Conservation (phyloP, 2,113 vertebrate genomes). For the Balaenoptera acutorostrata region DNA sequence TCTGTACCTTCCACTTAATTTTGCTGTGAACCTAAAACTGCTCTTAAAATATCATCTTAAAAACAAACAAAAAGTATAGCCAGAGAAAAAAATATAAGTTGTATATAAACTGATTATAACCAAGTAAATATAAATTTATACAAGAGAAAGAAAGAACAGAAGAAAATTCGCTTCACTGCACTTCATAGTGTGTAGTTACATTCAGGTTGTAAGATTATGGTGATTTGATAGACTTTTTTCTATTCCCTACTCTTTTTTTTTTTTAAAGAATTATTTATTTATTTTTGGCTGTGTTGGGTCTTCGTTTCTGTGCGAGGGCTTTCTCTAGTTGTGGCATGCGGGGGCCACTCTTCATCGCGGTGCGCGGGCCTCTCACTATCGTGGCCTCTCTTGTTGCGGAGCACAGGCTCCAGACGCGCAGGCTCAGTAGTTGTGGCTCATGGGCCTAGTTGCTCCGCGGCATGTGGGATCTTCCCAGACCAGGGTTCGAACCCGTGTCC, state of each 20-base stretch:
- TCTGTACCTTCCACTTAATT: not conserved
- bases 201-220: not conserved
- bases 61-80: not conserved
- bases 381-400: too few relatives aligned
- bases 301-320: too few relatives aligned
- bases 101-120: not conserved
- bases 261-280: too few relatives aligned
- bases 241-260: not conserved
- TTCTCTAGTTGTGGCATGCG: too few relatives aligned
- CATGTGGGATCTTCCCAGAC: too few relatives aligned
- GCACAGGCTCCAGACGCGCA: too few relatives aligned
- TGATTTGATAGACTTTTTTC: not conserved
- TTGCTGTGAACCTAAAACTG: not conserved
- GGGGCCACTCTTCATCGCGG: too few relatives aligned
- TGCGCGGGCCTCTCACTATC: too few relatives aligned
- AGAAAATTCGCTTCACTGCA: not conserved
- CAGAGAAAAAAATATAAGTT: not conserved
- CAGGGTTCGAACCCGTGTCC: too few relatives aligned
- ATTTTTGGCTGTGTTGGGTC: too few relatives aligned
- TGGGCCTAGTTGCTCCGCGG: too few relatives aligned
- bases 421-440: too few relatives aligned
- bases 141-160: not conserved
- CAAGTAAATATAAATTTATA: not conserved
- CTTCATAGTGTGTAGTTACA: not conserved
- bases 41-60: not conserved